These are phyloP conservation scores for Palythoa grandiflora DNA, from an alignment of 92 coral and sea anemone genomes.

Conservation along the genomic window DNA sequence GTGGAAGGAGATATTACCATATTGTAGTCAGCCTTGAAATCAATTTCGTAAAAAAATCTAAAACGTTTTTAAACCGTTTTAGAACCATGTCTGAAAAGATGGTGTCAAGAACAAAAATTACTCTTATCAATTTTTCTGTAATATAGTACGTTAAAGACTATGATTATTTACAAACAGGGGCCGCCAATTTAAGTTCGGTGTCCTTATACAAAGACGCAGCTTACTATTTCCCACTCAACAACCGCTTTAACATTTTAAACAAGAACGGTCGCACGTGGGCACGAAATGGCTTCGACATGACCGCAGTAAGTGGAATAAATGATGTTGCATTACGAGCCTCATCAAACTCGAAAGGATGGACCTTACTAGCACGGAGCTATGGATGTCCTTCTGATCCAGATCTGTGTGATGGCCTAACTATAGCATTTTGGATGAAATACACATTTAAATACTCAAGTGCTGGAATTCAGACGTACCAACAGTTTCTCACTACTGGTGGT, in stretches of 20 bases:
- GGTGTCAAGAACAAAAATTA: no score
- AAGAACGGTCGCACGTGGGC: constrained; percentile 25
- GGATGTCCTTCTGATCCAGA: constrained; percentile 38
- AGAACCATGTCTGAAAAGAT: no score
- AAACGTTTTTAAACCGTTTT: no score
- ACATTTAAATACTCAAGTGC: background rate
- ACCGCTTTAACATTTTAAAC: background rate
- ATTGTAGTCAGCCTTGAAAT: no score
- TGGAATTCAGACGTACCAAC: background rate
- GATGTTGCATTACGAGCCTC: constrained; percentile 27
- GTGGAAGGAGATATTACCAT: no score
- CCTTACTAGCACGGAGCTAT: constrained; percentile 1
- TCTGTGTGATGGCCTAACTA: constrained; percentile 25
- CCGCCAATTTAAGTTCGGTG: constrained; percentile 1
- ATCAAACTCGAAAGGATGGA: background rate
- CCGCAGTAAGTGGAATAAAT: constrained; percentile 25
- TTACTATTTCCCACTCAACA: constrained; percentile 19
- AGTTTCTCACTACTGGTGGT: constrained; percentile 14
- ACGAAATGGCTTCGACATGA: background rate
- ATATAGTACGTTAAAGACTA: background rate
- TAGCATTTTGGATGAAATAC: constrained; percentile 34
- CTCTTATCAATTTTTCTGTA: no score
- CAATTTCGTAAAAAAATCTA: no score
- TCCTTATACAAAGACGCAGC: constrained; percentile 11
- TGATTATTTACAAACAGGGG: background rate